Evolutionary conservation across 2,113 vertebrate genomes (phyloP).

Genomic region (Amblyopsis rosae): DNA sequence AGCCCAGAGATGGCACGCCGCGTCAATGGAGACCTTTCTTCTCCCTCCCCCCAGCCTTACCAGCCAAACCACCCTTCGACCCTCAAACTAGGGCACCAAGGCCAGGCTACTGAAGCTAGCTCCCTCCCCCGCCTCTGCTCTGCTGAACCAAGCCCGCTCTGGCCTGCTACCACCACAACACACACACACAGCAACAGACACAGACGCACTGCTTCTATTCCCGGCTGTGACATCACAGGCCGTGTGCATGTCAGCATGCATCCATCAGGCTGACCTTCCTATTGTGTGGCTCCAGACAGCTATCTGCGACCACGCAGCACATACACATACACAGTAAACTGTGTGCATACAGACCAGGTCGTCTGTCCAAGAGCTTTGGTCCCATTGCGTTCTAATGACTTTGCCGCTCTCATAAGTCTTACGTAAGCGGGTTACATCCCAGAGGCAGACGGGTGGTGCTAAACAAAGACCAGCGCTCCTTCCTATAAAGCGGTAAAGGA

Average conservation of each 20-base stretch:
- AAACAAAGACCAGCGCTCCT: constrained; percentile 12
- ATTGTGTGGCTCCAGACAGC: constrained; percentile 62
- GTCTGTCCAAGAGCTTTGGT: constrained; percentile 27
- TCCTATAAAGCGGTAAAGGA: too few relatives aligned
- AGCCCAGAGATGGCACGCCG: constrained; percentile 69
- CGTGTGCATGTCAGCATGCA: constrained; percentile 76
- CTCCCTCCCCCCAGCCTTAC: constrained; percentile 29
- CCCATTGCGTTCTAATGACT: constrained; percentile 29
- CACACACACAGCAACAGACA: constrained; percentile 43
- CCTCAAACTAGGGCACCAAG: constrained; percentile 53
- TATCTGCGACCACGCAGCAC: constrained; percentile 53
- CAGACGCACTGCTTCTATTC: constrained; percentile 47
- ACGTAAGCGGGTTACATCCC: constrained; percentile 45
- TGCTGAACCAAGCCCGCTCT: constrained; percentile 54
- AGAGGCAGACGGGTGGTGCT: constrained; percentile 2
- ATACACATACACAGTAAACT: constrained; percentile 17
- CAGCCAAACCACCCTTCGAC: constrained; percentile 41
- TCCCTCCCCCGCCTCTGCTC: constrained; percentile 58
- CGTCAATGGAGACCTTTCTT: constrained; percentile 71
- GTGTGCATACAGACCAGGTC: not conserved
- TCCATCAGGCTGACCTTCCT: constrained; percentile 78
- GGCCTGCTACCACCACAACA: constrained; percentile 37
- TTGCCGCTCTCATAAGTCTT: constrained; percentile 18
- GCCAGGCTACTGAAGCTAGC: constrained; percentile 44
- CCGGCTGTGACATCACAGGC: constrained; percentile 69